These are phyloP conservation scores for Sebastes diploproa DNA, from an alignment of 2,797 vertebrate species.

Conservation along the genomic window DNA sequence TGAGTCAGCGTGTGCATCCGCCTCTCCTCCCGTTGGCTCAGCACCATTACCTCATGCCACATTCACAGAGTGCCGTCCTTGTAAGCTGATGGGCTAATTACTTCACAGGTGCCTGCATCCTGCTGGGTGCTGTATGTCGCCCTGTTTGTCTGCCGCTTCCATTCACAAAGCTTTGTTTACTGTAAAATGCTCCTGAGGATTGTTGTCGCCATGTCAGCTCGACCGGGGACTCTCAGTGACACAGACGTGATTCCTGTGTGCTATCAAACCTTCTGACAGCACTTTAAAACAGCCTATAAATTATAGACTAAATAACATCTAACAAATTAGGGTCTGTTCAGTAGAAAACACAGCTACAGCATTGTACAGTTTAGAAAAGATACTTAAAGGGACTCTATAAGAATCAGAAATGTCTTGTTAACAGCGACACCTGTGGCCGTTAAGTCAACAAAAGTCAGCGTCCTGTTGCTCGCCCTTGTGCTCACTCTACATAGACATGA, in stretches of 20 bases:
- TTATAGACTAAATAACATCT: not conserved
- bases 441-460: no score
- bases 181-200: constrained; percentile 51
- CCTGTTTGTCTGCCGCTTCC: constrained; percentile 13
- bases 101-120: constrained; percentile 42
- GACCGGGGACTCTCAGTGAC: constrained; percentile 6
- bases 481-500: no score
- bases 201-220: constrained; percentile 1
- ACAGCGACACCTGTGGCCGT: no score
- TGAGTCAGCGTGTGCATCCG: constrained; percentile 11
- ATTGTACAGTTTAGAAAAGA: not conserved
- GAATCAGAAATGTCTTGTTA: no score
- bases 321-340: not conserved
- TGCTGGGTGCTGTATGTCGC: constrained; percentile 17
- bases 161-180: constrained; percentile 55
- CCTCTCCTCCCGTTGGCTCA: constrained; percentile 40
- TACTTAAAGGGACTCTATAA: no score
- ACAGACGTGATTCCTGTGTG: not conserved
- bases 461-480: no score
- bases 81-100: constrained; percentile 57
- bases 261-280: not conserved
- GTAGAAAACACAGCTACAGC: not conserved
- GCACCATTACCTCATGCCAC: constrained; percentile 25
- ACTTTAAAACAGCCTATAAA: not conserved
- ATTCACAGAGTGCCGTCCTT: constrained; percentile 27